phyloP scores from a whole-genome alignment of 1,140 invertebrate species.

The Drosophila pseudoananassae region DNA sequence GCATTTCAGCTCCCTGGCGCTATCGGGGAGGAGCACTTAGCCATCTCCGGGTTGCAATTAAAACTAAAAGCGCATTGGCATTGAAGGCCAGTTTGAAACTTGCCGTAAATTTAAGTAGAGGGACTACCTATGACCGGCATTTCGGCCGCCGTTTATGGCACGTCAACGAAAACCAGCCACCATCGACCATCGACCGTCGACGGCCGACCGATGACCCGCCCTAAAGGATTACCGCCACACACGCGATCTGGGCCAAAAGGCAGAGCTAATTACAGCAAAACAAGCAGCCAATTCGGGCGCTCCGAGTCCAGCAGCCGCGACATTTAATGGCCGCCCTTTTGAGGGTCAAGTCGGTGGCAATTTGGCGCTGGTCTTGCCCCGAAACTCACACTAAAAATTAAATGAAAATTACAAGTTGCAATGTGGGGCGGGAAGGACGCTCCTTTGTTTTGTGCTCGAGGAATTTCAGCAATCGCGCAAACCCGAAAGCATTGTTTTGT shows the following conservation, averaged over 20 bases:
- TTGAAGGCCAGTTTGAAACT: conserved; percentile 40
- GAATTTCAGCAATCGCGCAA: conserved; percentile 20
- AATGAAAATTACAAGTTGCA: conserved; percentile 75
- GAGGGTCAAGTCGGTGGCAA: conserved; percentile 70
- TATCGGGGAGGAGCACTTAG: conserved; percentile 54
- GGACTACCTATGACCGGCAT: conserved; percentile 12
- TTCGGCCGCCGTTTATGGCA: conserved; percentile 62
- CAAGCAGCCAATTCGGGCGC: conserved; percentile 51
- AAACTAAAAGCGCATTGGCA: conserved; percentile 74
- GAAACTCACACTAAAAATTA: conserved; percentile 71
- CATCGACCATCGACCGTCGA: conserved; percentile 15
- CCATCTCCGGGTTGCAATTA: conserved; percentile 50
- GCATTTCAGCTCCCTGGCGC: conserved; percentile 49
- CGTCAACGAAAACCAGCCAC: conserved; percentile 41
- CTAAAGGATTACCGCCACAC: conserved; percentile 69
- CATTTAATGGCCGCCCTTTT: conserved; percentile 76
- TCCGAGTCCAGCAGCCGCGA: conserved; percentile 58
- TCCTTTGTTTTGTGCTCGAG: conserved; percentile 19
- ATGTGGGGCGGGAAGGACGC: conserved; percentile 38
- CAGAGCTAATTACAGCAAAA: conserved; percentile 61
- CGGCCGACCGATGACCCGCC: conserved; percentile 39
- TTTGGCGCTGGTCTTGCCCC: conserved; percentile 36
- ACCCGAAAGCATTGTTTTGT: conserved; percentile 35
- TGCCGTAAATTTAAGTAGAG: conserved; percentile 43
- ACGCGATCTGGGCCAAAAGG: conserved; percentile 60